Evolutionary conservation across 2,888 invertebrate genomes (phyloP).

Genomic region (Phymatocera aterrima): DNA sequence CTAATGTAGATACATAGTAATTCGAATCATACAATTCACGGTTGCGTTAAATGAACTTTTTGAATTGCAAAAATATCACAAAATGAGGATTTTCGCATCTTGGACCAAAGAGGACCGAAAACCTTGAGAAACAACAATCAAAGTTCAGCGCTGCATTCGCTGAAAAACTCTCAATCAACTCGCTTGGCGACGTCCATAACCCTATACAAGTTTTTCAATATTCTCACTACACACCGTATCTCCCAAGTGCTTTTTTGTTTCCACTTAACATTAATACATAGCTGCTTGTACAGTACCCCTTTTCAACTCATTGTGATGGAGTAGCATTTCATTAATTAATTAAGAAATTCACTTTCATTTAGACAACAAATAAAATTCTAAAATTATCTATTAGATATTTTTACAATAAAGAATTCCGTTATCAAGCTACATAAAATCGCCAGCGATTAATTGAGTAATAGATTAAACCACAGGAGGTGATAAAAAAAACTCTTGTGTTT

Average conservation of each 20-base stretch:
- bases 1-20: no score
- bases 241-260: background rate
- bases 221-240: background rate
- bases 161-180: background rate
- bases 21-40: slow-evolving; percentile 41
- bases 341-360: background rate
- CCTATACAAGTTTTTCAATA: background rate
- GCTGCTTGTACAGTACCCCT: background rate
- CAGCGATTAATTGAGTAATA: slow-evolving; percentile 12
- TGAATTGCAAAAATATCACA: slow-evolving; percentile 47
- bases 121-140: background rate
- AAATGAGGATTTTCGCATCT: slow-evolving; percentile 2
- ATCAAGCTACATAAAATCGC: slow-evolving; percentile 18
- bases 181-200: slow-evolving; percentile 3
- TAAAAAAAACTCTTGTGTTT: slow-evolving; percentile 47
- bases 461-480: background rate
- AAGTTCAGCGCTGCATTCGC: background rate
- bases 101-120: background rate
- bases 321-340: background rate
- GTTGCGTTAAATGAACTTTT: slow-evolving; percentile 36
- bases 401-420: background rate
- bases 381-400: background rate
- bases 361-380: no score
- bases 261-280: slow-evolving; percentile 2
- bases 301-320: background rate